Evolutionary conservation across 2,888 invertebrate species (phyloP).

Genomic region (Strigamia crassipes): DNA sequence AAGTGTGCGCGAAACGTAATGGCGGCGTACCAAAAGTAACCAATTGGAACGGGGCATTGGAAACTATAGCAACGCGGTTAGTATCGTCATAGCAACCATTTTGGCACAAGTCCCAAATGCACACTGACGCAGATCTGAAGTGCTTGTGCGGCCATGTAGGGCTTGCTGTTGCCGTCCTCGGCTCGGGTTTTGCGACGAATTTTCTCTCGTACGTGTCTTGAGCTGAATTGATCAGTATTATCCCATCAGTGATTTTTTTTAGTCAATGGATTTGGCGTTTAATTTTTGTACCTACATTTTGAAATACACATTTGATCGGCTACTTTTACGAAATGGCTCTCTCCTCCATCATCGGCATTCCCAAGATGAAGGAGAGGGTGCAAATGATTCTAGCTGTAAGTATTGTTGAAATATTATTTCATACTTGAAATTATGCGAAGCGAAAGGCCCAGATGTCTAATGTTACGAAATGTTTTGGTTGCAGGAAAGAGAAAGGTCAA

Average conservation of each 20-base stretch:
- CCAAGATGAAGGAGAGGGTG: slow-evolving; percentile 40
- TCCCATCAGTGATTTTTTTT: background rate
- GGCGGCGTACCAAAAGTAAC: background rate
- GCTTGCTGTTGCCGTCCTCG: slow-evolving; percentile 26
- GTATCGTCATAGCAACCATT: slow-evolving; percentile 9
- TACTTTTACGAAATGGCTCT: slow-evolving; percentile 5
- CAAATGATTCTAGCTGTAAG: slow-evolving; percentile 22
- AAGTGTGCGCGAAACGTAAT: background rate
- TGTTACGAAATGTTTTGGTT: background rate
- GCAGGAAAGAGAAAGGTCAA: background rate
- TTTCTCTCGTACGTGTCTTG: background rate
- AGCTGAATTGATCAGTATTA: slow-evolving; percentile 33
- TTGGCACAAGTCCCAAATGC: slow-evolving; percentile 32
- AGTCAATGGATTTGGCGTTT: slow-evolving; percentile 32
- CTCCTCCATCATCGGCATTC: slow-evolving; percentile 19
- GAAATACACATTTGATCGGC: background rate
- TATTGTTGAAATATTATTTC: background rate
- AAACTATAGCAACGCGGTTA: background rate
- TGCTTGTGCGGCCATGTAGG: slow-evolving; percentile 27
- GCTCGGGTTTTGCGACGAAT: slow-evolving; percentile 27
- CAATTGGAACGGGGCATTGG: slow-evolving; percentile 1
- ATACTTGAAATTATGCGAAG: too few relatives aligned
- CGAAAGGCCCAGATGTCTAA: background rate
- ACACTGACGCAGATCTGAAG: slow-evolving; percentile 33
- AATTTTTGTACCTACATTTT: background rate